These are phyloP conservation scores for Toxonevra muliebris DNA, from an alignment of 2,888 invertebrate genomes.

Conservation along the genomic window DNA sequence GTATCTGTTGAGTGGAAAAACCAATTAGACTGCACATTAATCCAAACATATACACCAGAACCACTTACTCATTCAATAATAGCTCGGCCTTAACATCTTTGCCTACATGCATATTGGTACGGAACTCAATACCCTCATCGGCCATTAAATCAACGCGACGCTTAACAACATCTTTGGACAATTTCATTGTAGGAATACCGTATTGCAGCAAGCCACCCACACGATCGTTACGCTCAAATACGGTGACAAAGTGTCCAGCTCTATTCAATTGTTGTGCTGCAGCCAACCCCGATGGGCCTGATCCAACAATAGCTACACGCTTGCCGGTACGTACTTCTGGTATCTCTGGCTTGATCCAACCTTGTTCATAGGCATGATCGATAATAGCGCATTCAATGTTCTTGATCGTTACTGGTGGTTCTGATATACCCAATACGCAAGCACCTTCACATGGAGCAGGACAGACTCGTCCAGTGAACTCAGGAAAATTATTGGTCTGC, in stretches of 20 bases:
- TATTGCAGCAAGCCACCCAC: conserved; percentile 95
- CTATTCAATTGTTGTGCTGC: conserved; percentile 96
- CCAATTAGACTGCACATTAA: not conserved
- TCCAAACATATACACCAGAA: not conserved
- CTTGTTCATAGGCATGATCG: conserved; percentile 96
- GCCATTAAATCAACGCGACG: conserved; percentile 85
- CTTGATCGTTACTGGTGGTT: conserved; percentile 97
- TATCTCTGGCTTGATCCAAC: conserved; percentile 88
- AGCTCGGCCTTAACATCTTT: conserved; percentile 85
- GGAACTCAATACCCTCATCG: conserved; percentile 90
- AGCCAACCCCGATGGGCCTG: conserved; percentile 93
- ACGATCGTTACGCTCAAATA: conserved; percentile 96
- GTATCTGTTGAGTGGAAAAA: conserved; percentile 67
- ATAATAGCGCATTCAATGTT: conserved; percentile 99
- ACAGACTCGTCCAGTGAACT: conserved; percentile 92
- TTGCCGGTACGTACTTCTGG: conserved; percentile 81
- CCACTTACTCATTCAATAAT: conserved; percentile 70
- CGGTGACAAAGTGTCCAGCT: conserved; percentile 95
- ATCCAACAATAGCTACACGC: conserved; percentile 89
- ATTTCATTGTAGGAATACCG: conserved; percentile 99
- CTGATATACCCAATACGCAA: conserved; percentile 94
- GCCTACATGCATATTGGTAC: conserved; percentile 90
- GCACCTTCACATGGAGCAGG: conserved; percentile 99
- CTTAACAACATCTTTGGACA: conserved; percentile 92
- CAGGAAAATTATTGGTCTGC: conserved; percentile 99